Conservation (phyloP, 1,140 invertebrate genomes). For the Aradophagus sp. region DNA sequence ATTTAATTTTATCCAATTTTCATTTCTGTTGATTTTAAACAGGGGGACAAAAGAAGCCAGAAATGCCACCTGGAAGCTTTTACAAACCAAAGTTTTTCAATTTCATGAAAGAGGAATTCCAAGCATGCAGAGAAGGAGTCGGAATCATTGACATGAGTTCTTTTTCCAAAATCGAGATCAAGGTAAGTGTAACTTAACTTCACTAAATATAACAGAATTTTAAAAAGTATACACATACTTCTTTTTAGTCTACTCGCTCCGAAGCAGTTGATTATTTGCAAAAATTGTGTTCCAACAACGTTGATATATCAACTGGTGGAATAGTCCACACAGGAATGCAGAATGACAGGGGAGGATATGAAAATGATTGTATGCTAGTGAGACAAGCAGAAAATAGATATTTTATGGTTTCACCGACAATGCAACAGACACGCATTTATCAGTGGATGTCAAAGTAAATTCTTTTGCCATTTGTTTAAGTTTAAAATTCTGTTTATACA, state of each 20-base stretch:
- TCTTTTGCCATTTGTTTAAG: no score
- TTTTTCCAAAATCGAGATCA: conserved; percentile 88
- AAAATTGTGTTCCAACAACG: conserved; percentile 85
- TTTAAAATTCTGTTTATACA: no score
- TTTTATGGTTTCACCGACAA: conserved; percentile 90
- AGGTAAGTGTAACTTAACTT: conserved; percentile 75
- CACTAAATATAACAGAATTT: no score
- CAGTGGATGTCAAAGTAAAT: conserved; percentile 81
- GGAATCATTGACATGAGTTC: conserved; percentile 90
- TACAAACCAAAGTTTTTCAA: conserved; percentile 87
- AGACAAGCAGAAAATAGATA: conserved; percentile 82
- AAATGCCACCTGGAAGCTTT: conserved; percentile 78
- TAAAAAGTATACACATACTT: no score
- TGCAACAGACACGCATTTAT: conserved; percentile 85
- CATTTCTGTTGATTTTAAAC: no score
- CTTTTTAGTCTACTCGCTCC: conserved; percentile 75
- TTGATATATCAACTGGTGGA: conserved; percentile 82
- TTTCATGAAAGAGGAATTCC: conserved; percentile 83
- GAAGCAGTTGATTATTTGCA: conserved; percentile 84
- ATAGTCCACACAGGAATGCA: conserved; percentile 90
- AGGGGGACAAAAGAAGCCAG: conserved; percentile 70
- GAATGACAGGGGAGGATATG: conserved; percentile 86
- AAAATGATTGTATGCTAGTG: conserved; percentile 87
- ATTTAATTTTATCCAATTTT: conserved; percentile 5
- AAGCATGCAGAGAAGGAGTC: conserved; percentile 85